These are phyloP conservation scores for Dendrolimus pini DNA, from an alignment of 2,888 invertebrate species.

Conservation along the genomic window DNA sequence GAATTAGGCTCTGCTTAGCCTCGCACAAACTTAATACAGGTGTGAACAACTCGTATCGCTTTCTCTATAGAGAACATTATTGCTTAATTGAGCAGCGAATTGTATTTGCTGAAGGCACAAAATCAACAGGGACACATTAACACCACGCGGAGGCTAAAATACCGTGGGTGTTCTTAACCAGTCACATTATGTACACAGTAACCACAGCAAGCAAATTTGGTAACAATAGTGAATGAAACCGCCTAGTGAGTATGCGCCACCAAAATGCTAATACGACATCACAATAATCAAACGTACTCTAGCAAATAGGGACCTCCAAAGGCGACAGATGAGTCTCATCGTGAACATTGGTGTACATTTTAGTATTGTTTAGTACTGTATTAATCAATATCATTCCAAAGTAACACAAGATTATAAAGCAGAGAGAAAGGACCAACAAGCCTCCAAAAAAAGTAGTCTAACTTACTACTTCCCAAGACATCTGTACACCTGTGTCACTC, in stretches of 20 bases:
- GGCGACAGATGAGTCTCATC: background rate
- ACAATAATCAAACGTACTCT: constrained; percentile 1
- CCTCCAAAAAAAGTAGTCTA: constrained; percentile 17
- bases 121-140: constrained; percentile 69
- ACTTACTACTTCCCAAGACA: constrained; percentile 24
- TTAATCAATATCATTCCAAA: background rate
- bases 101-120: constrained; percentile 44
- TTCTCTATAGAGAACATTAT: constrained; percentile 40
- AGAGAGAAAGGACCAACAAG: constrained; percentile 6
- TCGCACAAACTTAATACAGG: constrained; percentile 19
- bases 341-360: no score
- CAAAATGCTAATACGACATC: constrained; percentile 1
- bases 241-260: constrained; percentile 14
- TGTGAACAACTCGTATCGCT: constrained; percentile 24
- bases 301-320: background rate
- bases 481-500: constrained; percentile 31
- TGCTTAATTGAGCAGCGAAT: constrained; percentile 29
- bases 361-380: background rate
- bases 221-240: constrained; percentile 39
- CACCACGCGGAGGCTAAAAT: constrained; percentile 57
- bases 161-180: constrained; percentile 70
- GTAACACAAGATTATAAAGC: background rate
- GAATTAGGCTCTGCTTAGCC: constrained; percentile 55
- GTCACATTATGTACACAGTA: constrained; percentile 50
- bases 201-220: constrained; percentile 49